Conservation (phyloP, 2,113 vertebrate species). For the Oncorhynchus mykiss region DNA sequence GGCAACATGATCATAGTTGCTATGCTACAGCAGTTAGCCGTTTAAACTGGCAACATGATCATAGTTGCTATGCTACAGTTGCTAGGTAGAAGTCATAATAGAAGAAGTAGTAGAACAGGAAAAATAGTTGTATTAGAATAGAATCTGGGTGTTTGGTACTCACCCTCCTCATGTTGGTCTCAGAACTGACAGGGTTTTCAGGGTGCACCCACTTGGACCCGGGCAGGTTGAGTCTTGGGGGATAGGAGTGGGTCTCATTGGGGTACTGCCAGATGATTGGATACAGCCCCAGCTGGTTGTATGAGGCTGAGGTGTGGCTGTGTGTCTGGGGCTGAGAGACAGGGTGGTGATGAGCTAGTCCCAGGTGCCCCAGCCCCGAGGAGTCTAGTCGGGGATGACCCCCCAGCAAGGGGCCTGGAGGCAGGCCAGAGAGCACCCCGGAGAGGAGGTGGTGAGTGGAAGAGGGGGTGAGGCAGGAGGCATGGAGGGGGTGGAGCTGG, state of each 20-base stretch:
- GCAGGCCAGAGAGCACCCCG: conserved; percentile 86
- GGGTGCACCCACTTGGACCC: conserved; percentile 93
- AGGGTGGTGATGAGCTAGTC: conserved; percentile 85
- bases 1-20: no score
- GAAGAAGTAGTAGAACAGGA: background rate
- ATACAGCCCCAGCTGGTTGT: conserved; percentile 92
- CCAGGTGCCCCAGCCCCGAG: conserved; percentile 85
- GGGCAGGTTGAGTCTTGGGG: conserved; percentile 85
- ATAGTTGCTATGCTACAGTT: no score
- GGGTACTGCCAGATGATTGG: conserved; percentile 99
- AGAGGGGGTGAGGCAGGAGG: conserved; percentile 83
- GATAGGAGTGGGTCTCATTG: conserved; percentile 90
- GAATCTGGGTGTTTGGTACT: conserved; percentile 49
- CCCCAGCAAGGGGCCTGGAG: conserved; percentile 80
- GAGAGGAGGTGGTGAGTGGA: conserved; percentile 84
- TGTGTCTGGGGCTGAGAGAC: conserved; percentile 86
- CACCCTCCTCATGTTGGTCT: conserved; percentile 89
- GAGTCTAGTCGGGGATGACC: conserved; percentile 89
- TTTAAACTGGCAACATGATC: no score
- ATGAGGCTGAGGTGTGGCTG: conserved; percentile 81
- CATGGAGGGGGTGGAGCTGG: conserved; percentile 89
- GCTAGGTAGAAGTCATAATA: no score
- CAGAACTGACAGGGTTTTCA: conserved; percentile 86
- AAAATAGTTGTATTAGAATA: background rate
- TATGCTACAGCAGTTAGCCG: no score